Percentiles rank a stretch among this genome's conserved stretches.
These are phyloP conservation scores for Fragum sueziense DNA, from an alignment of 2,888 invertebrate genomes.

Conservation along the genomic window DNA sequence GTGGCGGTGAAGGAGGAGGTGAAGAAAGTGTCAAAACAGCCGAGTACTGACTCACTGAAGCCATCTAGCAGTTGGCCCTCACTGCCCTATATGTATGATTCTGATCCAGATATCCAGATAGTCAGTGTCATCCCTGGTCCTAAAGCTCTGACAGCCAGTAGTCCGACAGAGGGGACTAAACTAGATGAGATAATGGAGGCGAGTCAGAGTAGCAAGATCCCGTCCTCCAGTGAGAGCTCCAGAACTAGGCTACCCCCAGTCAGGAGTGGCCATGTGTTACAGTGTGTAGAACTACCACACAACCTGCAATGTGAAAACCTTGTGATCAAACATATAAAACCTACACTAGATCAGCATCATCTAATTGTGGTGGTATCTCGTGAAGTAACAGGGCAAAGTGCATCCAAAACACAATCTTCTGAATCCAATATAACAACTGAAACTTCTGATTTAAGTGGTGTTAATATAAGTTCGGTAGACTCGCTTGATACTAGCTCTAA, in stretches of 20 bases:
- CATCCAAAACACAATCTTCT: background rate
- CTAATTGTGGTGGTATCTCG: slow-evolving; percentile 84
- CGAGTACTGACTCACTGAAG: slow-evolving; percentile 60
- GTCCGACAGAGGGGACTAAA: slow-evolving; percentile 53
- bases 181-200: slow-evolving; percentile 42
- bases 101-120: slow-evolving; percentile 76
- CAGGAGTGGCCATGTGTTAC: slow-evolving; percentile 72
- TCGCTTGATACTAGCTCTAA: slow-evolving; percentile 30
- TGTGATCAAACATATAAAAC: slow-evolving; percentile 86
- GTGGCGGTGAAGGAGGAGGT: slow-evolving; percentile 61
- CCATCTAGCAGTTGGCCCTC: slow-evolving; percentile 61
- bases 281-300: slow-evolving; percentile 77
- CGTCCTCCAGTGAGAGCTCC: slow-evolving; percentile 48
- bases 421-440: slow-evolving; percentile 23
- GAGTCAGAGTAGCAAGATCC: slow-evolving; percentile 19
- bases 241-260: slow-evolving; percentile 39
- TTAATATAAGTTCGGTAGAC: slow-evolving; percentile 15
- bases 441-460: slow-evolving; percentile 23
- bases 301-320: slow-evolving; percentile 82
- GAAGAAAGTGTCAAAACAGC: slow-evolving; percentile 55
- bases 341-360: slow-evolving; percentile 88
- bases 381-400: slow-evolving; percentile 24
- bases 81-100: slow-evolving; percentile 65
- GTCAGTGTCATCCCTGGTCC: slow-evolving; percentile 76
- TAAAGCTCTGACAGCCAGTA: slow-evolving; percentile 49